Base-by-base conservation (phyloP, 2,797 vertebrate genomes). In the Ctenosaura bakeri region DNA sequence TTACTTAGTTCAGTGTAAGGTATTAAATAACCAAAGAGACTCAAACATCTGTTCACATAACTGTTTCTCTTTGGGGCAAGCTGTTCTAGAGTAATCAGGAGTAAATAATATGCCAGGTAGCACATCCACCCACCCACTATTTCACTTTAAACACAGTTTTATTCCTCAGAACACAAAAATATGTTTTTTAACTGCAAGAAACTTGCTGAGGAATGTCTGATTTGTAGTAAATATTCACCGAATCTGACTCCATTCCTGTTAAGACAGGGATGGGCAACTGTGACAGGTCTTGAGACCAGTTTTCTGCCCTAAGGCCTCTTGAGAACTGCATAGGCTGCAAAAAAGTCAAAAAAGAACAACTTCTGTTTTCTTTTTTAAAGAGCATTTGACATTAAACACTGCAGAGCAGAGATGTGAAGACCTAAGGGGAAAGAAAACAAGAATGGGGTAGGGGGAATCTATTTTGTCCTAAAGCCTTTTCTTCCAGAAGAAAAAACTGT, bases 31-130 rank as follows among this genome's bases (percentile, higher is more conserved):
- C 26, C 3, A 64, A 18, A 79, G 59, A 66, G 69, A 87, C 79
- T 76, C 56, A 83, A 52, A 38, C 79, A 82, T 83, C 85, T 90
- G 85, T 87, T 87, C 42, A 52, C 46, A 76, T 87, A 76, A 77
- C 79, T 87, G 42, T 24, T 81, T 73, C 66, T 86, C 42, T 86
- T 62, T 52, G 38, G 42, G 56, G 20, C 83, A 90, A 86, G 22
- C 56, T 64, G 6, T 64, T 83, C 79, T 90, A 52, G 69, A 52
- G 66, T 87, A 38, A 66, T 38, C 85, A 38, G 10, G 16, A 76
- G 69, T 74, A 64, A 82, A 5, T 26, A 80, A 50, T 35, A 82
- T 32, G 69, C 42, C 54, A 64, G 52, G 46, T 76, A 74, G 62
- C 3, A 1, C 64, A 86, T 74, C 1, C 29, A 35, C 3, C 16